Evolutionary conservation across 2,888 invertebrate genomes (phyloP).

Genomic region (Brachylomia viminalis): DNA sequence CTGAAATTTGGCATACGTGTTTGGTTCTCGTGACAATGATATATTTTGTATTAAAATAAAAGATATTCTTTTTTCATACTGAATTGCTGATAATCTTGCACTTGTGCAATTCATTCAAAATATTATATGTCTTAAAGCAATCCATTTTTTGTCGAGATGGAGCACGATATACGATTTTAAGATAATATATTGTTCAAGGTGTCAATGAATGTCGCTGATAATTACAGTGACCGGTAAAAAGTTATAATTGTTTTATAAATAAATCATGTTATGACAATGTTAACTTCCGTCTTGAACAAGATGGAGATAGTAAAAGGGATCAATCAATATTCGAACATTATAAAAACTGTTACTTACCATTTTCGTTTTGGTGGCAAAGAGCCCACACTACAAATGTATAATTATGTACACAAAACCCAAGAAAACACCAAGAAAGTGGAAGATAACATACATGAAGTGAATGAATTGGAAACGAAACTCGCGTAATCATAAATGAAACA

Average conservation of each 20-base stretch:
- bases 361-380: too few species aligned
- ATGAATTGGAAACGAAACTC: background rate
- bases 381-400: background rate
- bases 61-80: too few species aligned
- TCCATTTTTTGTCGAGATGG: background rate
- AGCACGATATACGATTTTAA: constrained; percentile 5
- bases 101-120: background rate
- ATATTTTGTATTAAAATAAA: too few species aligned
- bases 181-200: constrained; percentile 17
- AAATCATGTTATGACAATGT: constrained; percentile 19
- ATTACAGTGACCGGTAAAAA: constrained; percentile 8
- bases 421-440: background rate
- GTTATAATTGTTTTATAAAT: constrained; percentile 12
- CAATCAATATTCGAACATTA: constrained; percentile 13
- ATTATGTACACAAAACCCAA: background rate
- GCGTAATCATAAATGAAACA: background rate
- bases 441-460: background rate
- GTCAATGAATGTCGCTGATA: constrained; percentile 15
- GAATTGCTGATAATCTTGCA: background rate
- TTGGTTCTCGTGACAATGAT: too few species aligned
- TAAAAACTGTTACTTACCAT: too few species aligned
- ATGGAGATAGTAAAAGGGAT: constrained; percentile 14
- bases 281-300: constrained; percentile 43
- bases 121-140: background rate
- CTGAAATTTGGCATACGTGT: too few species aligned